Evolutionary conservation across 2,888 invertebrate species (phyloP), one percentile per base, ranked within the genome.

Genomic region (Lottia gigantea): DNA sequence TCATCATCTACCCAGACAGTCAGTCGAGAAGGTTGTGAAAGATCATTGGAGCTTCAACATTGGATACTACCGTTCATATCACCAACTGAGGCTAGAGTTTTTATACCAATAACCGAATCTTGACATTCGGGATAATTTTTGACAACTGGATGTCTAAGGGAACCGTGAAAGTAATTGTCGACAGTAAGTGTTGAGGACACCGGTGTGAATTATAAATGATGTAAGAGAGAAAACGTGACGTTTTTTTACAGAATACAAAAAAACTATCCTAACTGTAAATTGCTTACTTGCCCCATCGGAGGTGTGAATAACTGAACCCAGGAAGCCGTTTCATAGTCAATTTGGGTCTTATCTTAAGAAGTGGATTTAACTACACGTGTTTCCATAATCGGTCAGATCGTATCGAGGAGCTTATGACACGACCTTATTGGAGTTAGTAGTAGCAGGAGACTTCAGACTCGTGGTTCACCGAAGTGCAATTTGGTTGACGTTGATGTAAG

Each of bases 391-490:
- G 19, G 19, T 55, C 23, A 55, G 55, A 55, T 55, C 23, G 55
- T 55, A 55, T 55, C 55, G 55, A 23, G 12, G 55, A 55, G 55
- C 55, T 55, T 55, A 55, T 55, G 55, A 55, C 55, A 55, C 55
- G 55, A 55, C 7, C n/a, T 19, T 40, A 40, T 11, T 40, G 40
- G 40, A 40, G 40, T 40, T 40, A 40, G 40, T 40, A 11, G 40
- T 40, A 40, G 40, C 40, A 40, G 40, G 40, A 1, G 40, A 40
- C 40, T 40, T 11, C 7, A 40, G 11, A 40, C 1, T 40, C 11
- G 40, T 40, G 40, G 40, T 40, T 40, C 40, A 40, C 40, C 40
- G 7, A 40, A 40, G 40, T 40, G 40, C 40, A 40, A 40, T 40
- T 40, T 40, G 40, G 40, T 40, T 40, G 40, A 40, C 40, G 40